Base-by-base conservation (phyloP, 2,113 vertebrate genomes). In the Pseudorhombus dupliciocellatus region DNA sequence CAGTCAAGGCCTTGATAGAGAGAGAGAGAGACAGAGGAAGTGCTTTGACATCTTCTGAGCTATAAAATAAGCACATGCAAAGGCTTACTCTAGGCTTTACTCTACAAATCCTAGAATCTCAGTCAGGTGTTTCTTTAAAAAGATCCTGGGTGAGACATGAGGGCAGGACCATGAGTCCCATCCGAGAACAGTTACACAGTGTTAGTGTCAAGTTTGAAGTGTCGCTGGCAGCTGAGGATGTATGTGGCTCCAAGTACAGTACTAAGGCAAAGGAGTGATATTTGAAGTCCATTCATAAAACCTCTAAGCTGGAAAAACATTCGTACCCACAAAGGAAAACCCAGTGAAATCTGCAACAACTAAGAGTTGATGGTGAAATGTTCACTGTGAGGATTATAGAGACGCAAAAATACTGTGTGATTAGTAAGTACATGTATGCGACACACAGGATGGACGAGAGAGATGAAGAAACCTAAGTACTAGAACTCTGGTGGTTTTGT, bases 191-290 rank as follows among this genome's bases (percentile, higher is more conserved):
- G 54, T 60, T 53, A 22, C 64, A 54, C 63, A 42, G 50, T 11
- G 9, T 76, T 31, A n/a, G 22, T 50, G 48, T 56, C 26, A 11
- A 42, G 11, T 21, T 28, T 48, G 44, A 9, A 76, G 65, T 53
- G 42, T 37, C 10, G 34, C 15, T 24, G 46, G 59, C 30, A 10
- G 24, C 21, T 34, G 10, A 37, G 8, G 54, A 51, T 2, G 10
- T 59, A 7, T 58, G 52, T 54, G 73, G 80, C 61, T 84, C 50
- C 65, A 48, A 61, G 71, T 67, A 70, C 71, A 72, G 67, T 50
- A 73, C 76, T 64, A 83, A 88, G 77, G 83, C 83, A 84, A 73
- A 81, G 58, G 63, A 76, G 70, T 66, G 30, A 63, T 10, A 66
- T n/a, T n/a, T 71, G 40, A 60, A 26, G 80, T 81, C 42, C 59